These are phyloP conservation scores for Ivindomyrus marchei DNA, from an alignment of 2,113 vertebrate genomes.

Conservation along the genomic window DNA sequence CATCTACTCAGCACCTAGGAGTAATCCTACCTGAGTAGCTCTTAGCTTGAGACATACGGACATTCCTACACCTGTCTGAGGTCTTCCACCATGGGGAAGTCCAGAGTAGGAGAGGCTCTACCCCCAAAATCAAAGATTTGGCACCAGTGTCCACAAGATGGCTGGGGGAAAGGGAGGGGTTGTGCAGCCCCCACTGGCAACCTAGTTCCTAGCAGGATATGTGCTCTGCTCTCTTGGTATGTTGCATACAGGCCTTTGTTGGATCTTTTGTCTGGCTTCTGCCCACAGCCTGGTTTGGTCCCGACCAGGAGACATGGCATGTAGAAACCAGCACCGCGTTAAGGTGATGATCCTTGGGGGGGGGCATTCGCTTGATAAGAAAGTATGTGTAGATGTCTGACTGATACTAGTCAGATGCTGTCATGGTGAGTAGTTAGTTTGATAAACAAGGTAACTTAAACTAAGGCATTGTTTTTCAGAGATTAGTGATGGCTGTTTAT, in stretches of 20 bases:
- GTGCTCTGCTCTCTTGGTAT: neutral
- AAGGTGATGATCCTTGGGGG: neutral
- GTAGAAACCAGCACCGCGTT: neutral
- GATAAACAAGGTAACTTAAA: neutral
- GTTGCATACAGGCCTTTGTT: neutral
- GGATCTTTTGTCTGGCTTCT: neutral
- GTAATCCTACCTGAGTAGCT: neutral
- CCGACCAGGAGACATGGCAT: neutral
- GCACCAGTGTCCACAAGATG: no score
- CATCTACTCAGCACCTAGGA: neutral
- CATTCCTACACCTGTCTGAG: neutral
- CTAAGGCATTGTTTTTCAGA: neutral
- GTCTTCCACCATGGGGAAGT: no score
- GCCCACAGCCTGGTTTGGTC: neutral
- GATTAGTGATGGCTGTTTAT: neutral
- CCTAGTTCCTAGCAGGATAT: no score
- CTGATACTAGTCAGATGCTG: neutral
- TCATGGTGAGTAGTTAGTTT: neutral
- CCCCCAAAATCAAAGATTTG: no score
- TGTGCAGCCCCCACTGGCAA: no score
- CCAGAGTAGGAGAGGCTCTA: no score
- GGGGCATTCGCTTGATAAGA: neutral
- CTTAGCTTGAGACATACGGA: neutral
- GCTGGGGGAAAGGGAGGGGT: no score
- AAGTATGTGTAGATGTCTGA: neutral